Conservation (phyloP, 1,140 invertebrate genomes). For the Heterodera carotae region DNA sequence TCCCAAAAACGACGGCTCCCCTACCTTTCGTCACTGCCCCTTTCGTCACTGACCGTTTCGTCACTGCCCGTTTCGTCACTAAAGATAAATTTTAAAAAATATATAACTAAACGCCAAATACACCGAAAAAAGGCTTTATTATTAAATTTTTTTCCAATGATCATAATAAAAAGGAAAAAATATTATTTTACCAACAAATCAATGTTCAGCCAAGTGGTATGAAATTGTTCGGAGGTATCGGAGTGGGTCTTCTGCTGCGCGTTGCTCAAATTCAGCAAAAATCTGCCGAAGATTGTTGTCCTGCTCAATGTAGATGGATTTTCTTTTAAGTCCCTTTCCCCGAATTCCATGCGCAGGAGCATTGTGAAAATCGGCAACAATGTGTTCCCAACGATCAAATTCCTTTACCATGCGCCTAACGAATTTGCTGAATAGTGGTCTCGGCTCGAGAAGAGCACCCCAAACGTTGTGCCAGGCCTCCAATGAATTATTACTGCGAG, state of each 20-base stretch:
- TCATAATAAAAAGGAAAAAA: too few relatives aligned
- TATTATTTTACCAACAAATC: too few relatives aligned
- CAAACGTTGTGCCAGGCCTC: constrained; percentile 13
- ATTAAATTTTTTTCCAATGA: too few relatives aligned
- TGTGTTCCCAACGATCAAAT: constrained; percentile 2
- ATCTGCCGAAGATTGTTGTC: neutral
- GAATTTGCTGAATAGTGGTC: neutral
- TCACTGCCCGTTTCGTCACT: too few relatives aligned
- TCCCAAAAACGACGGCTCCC: too few relatives aligned
- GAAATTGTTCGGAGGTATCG: too few relatives aligned
- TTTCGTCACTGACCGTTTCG: too few relatives aligned
- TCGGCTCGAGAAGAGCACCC: neutral
- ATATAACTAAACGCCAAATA: too few relatives aligned
- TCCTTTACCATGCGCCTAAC: constrained; percentile 2
- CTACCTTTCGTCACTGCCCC: too few relatives aligned
- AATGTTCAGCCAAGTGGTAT: too few relatives aligned
- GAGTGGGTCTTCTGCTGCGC: neutral
- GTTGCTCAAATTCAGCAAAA: constrained; percentile 4
- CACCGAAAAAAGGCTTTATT: too few relatives aligned
- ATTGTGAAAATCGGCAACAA: neutral
- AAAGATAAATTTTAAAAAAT: too few relatives aligned
- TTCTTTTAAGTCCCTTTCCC: constrained; percentile 10
- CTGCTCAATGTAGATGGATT: neutral
- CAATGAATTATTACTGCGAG: constrained; percentile 2
- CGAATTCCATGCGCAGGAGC: neutral